Percentiles rank a stretch among this genome's conserved stretches.
phyloP scores from a whole-genome alignment of 2,113 vertebrate species.

The Egretta garzetta region DNA sequence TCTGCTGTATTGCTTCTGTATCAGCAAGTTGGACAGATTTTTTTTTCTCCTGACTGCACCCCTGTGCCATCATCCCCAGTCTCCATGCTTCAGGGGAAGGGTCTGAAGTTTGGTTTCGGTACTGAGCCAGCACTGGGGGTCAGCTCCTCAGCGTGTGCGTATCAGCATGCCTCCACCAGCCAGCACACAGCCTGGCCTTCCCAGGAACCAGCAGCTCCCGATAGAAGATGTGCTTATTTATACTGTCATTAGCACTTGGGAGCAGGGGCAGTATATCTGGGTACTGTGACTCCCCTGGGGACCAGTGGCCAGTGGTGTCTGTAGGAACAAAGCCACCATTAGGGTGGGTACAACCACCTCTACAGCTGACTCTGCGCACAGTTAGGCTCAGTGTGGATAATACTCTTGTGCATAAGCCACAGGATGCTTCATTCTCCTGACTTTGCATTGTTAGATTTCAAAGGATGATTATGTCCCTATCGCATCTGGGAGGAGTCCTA shows the following conservation, averaged over 20 bases:
- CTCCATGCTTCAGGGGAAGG: not conserved
- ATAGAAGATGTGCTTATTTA: not conserved
- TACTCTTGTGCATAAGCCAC: not conserved
- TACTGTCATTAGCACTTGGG: not conserved
- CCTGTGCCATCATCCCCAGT: fast-evolving
- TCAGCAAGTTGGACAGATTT: not conserved
- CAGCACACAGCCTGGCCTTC: not conserved
- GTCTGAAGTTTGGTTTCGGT: not conserved
- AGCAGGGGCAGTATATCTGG: fast-evolving
- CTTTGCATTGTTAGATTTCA: not conserved
- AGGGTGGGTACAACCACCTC: not conserved
- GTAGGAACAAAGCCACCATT: not conserved
- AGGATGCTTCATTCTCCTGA: not conserved
- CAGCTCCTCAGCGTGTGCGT: not conserved
- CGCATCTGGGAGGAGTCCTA: not conserved
- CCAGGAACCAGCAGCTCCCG: not conserved
- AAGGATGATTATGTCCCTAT: fast-evolving
- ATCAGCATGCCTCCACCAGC: not conserved
- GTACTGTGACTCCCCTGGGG: not conserved
- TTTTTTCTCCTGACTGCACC: not conserved
- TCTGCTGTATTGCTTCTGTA: not conserved
- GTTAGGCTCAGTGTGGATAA: not conserved
- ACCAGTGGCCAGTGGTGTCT: not conserved
- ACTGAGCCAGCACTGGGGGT: not conserved
- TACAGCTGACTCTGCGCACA: not conserved